Evolutionary conservation across 1,140 invertebrate genomes (phyloP), one percentile per base, ranked within the genome.

Genomic region (Calliphora vicina): DNA sequence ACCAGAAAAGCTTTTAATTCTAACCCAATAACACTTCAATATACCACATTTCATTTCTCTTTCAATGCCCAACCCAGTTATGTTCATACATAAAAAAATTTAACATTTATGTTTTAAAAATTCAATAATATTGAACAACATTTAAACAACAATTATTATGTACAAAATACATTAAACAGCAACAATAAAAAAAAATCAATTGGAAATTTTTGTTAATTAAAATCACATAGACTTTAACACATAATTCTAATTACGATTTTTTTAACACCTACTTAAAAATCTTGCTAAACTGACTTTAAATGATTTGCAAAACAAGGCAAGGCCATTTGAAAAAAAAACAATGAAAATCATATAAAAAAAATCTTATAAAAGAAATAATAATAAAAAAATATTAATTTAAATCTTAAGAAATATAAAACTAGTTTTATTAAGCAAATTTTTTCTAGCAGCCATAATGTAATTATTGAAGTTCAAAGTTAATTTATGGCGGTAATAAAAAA

Each of bases 401-500:
- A 57, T 17, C 45, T 57, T 57, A 57, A 57, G 45, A 57, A 57
- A 35, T 35, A 50, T 50, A 17, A 67, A 67, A 67, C 61, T 67
- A 23, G 61, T 67, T 67, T 67, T 67, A 67, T 67, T 67, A 25
- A 67, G 50, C n/a, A 67, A 23, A 23, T 67, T 67, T 25, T 67
- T 35, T 35, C 1, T 5, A 23, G 8, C n/a, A 23, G 12, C 23
- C 61, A 67, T 67, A 67, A 23, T 67, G 20, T 67, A 67, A 67
- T 67, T 20, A 67, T 67, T 67, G 61, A 67, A 67, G 61, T 67
- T 67, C 61, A 67, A 67, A 67, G 61, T 67, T 67, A 67, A 67
- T 67, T 57, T 57, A 57, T 57, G 50, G 50, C n/a, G 50, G 50
- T 57, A 57, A 57, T 17, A 57, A 57, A 57, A 57, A 57, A n/a